These are phyloP conservation scores for Heteromormyrus szaboi DNA, from an alignment of 2,797 vertebrate species.

Conservation along the genomic window DNA sequence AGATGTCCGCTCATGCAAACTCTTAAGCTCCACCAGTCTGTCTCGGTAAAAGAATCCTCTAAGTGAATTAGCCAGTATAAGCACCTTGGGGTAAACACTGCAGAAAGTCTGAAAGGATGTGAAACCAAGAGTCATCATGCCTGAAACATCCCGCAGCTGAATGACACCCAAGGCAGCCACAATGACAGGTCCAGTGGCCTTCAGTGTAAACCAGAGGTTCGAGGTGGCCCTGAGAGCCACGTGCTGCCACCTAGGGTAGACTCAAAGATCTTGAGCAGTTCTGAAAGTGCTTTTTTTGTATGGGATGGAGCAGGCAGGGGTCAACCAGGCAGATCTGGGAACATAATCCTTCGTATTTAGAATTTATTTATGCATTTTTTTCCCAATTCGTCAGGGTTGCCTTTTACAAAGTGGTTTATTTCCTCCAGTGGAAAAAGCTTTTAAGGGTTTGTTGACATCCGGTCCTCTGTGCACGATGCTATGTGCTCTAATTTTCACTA, in stretches of 20 bases:
- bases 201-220: not conserved
- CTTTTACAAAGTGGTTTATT: not conserved
- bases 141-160: not conserved
- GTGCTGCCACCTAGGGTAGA: not conserved
- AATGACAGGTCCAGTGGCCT: not conserved
- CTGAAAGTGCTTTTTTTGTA: not conserved
- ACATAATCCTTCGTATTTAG: not conserved
- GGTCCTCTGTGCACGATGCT: not conserved
- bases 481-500: not conserved
- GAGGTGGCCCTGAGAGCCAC: not conserved
- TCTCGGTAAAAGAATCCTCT: not conserved
- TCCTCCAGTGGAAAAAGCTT: not conserved
- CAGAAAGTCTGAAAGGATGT: not conserved
- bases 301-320: not conserved
- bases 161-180: not conserved
- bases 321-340: not conserved
- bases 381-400: not conserved
- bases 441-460: conserved; percentile 2
- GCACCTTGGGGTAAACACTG: not conserved
- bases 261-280: not conserved
- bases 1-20: not conserved
- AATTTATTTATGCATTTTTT: not conserved
- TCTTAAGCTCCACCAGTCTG: not conserved
- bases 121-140: not conserved
- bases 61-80: not conserved